Conservation (phyloP, 2,888 invertebrate genomes). For the Drosophila rellima region DNA sequence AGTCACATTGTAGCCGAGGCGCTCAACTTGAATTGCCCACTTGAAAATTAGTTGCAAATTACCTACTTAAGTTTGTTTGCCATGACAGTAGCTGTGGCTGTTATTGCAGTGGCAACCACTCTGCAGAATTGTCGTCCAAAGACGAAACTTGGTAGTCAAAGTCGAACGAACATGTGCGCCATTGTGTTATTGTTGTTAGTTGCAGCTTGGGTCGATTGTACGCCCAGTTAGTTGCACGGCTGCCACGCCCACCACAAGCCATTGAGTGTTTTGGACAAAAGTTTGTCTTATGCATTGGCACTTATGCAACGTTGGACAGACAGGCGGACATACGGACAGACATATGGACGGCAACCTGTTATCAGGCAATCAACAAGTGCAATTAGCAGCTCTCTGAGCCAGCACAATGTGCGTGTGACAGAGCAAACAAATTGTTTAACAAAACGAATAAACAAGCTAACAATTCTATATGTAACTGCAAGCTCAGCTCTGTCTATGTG, state of each 20-base stretch:
- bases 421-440: slow-evolving; percentile 79
- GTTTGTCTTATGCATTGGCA: slow-evolving; percentile 76
- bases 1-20: slow-evolving; percentile 31
- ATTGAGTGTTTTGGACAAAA: slow-evolving; percentile 54
- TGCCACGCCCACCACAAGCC: slow-evolving; percentile 63
- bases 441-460: slow-evolving; percentile 59
- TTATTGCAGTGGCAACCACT: slow-evolving; percentile 21
- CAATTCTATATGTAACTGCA: slow-evolving; percentile 17
- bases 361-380: slow-evolving; percentile 79
- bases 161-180: slow-evolving; percentile 67
- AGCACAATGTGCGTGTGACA: slow-evolving; percentile 76
- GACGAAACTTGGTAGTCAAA: slow-evolving; percentile 40
- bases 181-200: slow-evolving; percentile 46
- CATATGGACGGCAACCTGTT: slow-evolving; percentile 57
- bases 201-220: slow-evolving; percentile 27
- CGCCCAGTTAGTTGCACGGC: slow-evolving; percentile 60
- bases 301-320: slow-evolving; percentile 62
- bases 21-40: slow-evolving; percentile 63
- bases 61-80: slow-evolving; percentile 80
- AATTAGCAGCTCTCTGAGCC: slow-evolving; percentile 70
- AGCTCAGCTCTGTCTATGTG: slow-evolving; percentile 8
- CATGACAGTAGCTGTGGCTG: slow-evolving; percentile 36
- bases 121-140: slow-evolving; percentile 24
- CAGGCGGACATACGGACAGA: slow-evolving; percentile 7
- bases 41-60: slow-evolving; percentile 81